Percentiles rank a stretch among this genome's conserved stretches.
phyloP scores from a whole-genome alignment of 2,113 vertebrate species.

The Zingel zingel region DNA sequence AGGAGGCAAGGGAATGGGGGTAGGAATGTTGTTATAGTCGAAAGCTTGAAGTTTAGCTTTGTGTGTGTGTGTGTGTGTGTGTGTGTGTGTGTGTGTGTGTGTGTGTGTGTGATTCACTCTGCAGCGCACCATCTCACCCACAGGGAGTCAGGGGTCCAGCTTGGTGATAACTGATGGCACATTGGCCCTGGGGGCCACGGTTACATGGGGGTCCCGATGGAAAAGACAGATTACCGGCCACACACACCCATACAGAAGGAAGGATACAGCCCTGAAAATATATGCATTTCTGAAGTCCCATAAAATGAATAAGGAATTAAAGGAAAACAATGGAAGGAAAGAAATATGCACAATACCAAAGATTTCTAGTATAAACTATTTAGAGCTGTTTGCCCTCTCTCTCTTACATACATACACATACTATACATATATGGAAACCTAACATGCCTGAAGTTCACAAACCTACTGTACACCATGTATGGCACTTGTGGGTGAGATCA shows the following conservation, averaged over 20 bases:
- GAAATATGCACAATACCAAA: background rate
- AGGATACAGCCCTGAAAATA: background rate
- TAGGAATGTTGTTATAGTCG: slow-evolving; percentile 34
- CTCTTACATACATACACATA: background rate
- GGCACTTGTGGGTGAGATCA: slow-evolving; percentile 49
- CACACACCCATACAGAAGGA: slow-evolving; percentile 17
- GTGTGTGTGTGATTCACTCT: slow-evolving; percentile 35
- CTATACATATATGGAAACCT: background rate
- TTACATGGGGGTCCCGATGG: slow-evolving; percentile 17
- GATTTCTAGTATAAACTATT: background rate
- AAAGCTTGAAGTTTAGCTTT: slow-evolving; percentile 54
- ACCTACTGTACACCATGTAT: slow-evolving; percentile 42
- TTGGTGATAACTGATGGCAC: slow-evolving; percentile 39
- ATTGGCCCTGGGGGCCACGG: slow-evolving; percentile 13
- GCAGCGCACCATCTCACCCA: slow-evolving; percentile 40
- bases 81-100: slow-evolving; percentile 7
- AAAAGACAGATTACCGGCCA: slow-evolving; percentile 34
- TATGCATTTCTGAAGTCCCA: background rate
- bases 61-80: slow-evolving; percentile 35
- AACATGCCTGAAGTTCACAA: slow-evolving; percentile 33
- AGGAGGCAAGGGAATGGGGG: slow-evolving; percentile 50
- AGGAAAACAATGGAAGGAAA: too few relatives aligned
- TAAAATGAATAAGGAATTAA: background rate
- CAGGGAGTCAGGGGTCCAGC: slow-evolving; percentile 50
- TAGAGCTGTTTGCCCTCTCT: background rate